Base-by-base conservation (phyloP, 35 echinoderm and acorn worm species). In the Diadema setosum region DNA sequence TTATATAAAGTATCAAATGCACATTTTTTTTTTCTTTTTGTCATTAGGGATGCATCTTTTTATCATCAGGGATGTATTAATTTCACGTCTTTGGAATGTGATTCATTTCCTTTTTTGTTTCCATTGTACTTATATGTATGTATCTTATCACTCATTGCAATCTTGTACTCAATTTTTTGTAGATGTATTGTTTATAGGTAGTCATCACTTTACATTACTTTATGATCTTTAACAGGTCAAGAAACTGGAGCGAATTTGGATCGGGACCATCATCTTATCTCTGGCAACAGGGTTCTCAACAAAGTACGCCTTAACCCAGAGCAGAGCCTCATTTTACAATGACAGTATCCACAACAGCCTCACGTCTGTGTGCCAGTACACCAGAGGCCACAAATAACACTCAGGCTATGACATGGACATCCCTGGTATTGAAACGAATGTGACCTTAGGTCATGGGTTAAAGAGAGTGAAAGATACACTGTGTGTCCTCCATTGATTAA, bases 241-340 rank as follows among this genome's bases (percentile, higher is more conserved):
- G 43, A 24, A 18, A 57, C 25, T 16, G 64, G 81, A 34, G n/a
- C 63, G 29, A 48, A 40, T 17, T 17, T 45, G 46, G 33, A 36
- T 12, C 46, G 14, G 37, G 91, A 94, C 50, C 48, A 40, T 11
- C 86, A 94, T 59, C 44, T 88, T 37, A 75, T 89, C 17, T 94
- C 92, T 20, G 92, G 92, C 34, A 94, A 94, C 32, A 70, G 92
- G 43, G 80, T 89, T 21, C 45, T 94, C 20, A 49, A 94, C 29
- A 33, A 26, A 1, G 5, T 67, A 67, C 63, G 63, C 29, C 63
- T 33, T 33, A 29, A 33, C 8, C 63, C 63, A 15, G 5, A 67
- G 63, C 63, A 67, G 37, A 67, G 63, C 24, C 20, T 67, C 27
- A 33, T 67, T 14, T 16, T 67, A 2, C 23, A 67, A 31, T 67